phyloP scores from a whole-genome alignment of 1,140 invertebrate genomes.

The Psilanteris sp. region DNA sequence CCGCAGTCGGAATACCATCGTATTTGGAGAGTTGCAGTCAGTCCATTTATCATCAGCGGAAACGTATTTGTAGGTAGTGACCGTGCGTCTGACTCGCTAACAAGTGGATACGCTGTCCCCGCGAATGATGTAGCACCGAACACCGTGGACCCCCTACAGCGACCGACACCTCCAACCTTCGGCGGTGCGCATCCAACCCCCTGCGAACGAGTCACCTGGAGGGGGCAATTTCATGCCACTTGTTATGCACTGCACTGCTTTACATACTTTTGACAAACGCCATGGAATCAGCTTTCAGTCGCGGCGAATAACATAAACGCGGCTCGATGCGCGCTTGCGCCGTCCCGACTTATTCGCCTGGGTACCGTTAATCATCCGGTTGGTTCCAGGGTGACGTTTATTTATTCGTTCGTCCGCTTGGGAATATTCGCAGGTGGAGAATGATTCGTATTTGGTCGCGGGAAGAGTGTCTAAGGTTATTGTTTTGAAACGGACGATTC shows the following conservation, averaged over 20 bases:
- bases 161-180: slow-evolving; percentile 77
- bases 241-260: background rate
- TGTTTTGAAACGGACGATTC: no score
- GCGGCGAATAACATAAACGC: no score
- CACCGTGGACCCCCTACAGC: slow-evolving; percentile 75
- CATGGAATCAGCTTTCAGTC: no score
- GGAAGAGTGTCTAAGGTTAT: no score
- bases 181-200: slow-evolving; percentile 64
- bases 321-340: no score
- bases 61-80: slow-evolving; percentile 78
- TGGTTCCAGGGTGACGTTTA: no score
- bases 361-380: no score
- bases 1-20: slow-evolving; percentile 76
- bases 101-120: slow-evolving; percentile 79
- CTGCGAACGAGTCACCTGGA: slow-evolving; percentile 27
- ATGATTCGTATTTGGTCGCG: no score
- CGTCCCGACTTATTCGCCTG: no score
- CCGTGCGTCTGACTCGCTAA: slow-evolving; percentile 74
- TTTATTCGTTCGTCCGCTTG: no score
- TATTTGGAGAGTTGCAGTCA: slow-evolving; percentile 78
- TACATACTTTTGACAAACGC: no score
- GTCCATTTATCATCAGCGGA: slow-evolving; percentile 77
- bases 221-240: slow-evolving; percentile 6
- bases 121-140: slow-evolving; percentile 78
- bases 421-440: no score